Base-by-base conservation (phyloP, 2,113 vertebrate genomes). In the Eublepharis macularius region DNA sequence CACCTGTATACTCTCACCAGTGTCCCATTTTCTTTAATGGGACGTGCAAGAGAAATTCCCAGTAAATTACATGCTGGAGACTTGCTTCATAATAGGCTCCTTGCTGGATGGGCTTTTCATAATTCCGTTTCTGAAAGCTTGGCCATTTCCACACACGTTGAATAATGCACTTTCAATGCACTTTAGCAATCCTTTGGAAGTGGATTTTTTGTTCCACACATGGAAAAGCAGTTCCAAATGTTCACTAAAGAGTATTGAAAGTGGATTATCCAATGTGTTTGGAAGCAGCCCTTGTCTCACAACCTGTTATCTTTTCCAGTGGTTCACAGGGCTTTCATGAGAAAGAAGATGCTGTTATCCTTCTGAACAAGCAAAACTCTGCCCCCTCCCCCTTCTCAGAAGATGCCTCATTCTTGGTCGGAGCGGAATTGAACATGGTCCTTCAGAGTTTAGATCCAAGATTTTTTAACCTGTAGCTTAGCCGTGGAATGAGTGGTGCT, bases 11-110 rank as follows among this genome's bases (percentile, higher is more conserved):
- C 76, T 29, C 14, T 12, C 45, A 41, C 73, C n/a, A 6, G 3
- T 49, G 68, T 82, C 69, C 26, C n/a, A 26, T 83, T 75, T 11
- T 12, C 39, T 45, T 60, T 76, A 39, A 49, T 68, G n/a, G 72
- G 21, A 7, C 24, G 29, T 41, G 1, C 2, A n/a, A 51, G 34
- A 36, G 1, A 1, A 13, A 81, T 0, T 41, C 0, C 4, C n/a
- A 54, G 47, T 77, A 41, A 45, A 82, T 83, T 84, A 1, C 76
- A 26, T 76, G 45, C 49, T 66, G 36, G 60, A 84, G 43, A 39
- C 21, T 49, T 16, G 16, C 26, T 29, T 51, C 57, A 66, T 84
- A 76, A 76, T 66, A 19, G 24, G 60, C 73, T 76, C 45, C n/a
- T 65, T 68, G 24, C 41, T 36, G 43, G 73, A 76, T 39, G 10